These are phyloP conservation scores for Hypomesus transpacificus DNA, from an alignment of 2,113 vertebrate species.

Conservation along the genomic window DNA sequence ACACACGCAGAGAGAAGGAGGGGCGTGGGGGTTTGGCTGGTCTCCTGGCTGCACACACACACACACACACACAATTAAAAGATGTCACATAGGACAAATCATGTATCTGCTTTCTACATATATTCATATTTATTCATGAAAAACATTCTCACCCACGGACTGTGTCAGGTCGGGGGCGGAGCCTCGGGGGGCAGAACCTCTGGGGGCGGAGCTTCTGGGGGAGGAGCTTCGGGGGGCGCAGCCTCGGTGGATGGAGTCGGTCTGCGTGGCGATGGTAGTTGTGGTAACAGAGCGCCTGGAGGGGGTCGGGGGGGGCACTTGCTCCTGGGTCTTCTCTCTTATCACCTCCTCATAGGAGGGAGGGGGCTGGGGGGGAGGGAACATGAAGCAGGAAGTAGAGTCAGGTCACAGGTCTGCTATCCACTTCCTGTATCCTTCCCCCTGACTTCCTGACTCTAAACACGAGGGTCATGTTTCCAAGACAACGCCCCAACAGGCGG, in stretches of 20 bases:
- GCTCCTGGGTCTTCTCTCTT: slow-evolving; percentile 92
- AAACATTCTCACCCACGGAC: slow-evolving; percentile 21
- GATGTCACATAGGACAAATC: background rate
- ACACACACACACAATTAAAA: slow-evolving; percentile 28
- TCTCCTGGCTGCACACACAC: slow-evolving; percentile 52
- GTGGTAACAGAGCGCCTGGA: slow-evolving; percentile 3
- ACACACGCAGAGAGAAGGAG: slow-evolving; percentile 43
- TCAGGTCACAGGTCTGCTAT: background rate
- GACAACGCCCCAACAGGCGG: background rate
- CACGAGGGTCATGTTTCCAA: too few species aligned
- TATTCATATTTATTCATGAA: background rate
- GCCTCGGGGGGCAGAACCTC: slow-evolving; percentile 25
- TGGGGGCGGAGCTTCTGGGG: slow-evolving; percentile 49
- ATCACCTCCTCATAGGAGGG: slow-evolving; percentile 98
- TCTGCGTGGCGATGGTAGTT: slow-evolving; percentile 90
- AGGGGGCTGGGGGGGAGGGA: slow-evolving; percentile 77
- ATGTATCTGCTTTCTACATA: too few species aligned
- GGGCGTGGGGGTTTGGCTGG: slow-evolving; percentile 79
- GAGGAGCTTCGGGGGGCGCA: slow-evolving; percentile 51
- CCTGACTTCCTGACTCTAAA: too few species aligned
- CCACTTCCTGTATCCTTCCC: too few species aligned
- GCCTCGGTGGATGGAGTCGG: slow-evolving; percentile 71
- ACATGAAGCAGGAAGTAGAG: background rate
- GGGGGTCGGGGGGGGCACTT: slow-evolving; percentile 69
- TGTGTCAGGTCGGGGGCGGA: background rate